Evolutionary conservation across 2,888 invertebrate species (phyloP).

Genomic region (Tachina fera): DNA sequence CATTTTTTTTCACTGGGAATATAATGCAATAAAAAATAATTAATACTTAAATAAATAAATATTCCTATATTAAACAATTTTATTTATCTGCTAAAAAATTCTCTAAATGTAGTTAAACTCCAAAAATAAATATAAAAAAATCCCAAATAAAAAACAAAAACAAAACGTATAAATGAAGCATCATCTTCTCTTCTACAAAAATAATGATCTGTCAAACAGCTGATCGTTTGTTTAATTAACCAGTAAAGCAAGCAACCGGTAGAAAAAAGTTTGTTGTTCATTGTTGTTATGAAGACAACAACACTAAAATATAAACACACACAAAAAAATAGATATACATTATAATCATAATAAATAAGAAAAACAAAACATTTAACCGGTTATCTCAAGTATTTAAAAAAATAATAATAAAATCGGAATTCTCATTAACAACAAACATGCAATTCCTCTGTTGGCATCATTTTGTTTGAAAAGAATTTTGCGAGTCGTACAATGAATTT

Average conservation of each 20-base stretch:
- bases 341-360: neutral
- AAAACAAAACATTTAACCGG: conserved; percentile 41
- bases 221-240: conserved; percentile 61
- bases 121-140: conserved; percentile 2
- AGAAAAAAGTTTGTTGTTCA: conserved; percentile 27
- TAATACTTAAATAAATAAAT: too few relatives aligned
- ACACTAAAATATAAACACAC: conserved; percentile 11
- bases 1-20: too few relatives aligned
- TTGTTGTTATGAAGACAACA: conserved; percentile 33
- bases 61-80: neutral
- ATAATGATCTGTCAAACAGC: conserved; percentile 58
- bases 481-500: conserved; percentile 17
- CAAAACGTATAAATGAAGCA: conserved; percentile 11
- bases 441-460: conserved; percentile 45
- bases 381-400: conserved; percentile 27
- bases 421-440: conserved; percentile 55
- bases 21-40: too few relatives aligned
- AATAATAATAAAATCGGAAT: neutral
- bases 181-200: conserved; percentile 8
- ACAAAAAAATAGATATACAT: neutral
- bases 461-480: conserved; percentile 22
- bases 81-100: neutral
- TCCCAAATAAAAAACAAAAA: neutral
- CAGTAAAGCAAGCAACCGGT: conserved; percentile 49
- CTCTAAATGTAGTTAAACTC: conserved; percentile 4